Evolutionary conservation across 2,797 vertebrate species (phyloP), one percentile per base, ranked within the genome.

Genomic region (Acropternis orthonyx): DNA sequence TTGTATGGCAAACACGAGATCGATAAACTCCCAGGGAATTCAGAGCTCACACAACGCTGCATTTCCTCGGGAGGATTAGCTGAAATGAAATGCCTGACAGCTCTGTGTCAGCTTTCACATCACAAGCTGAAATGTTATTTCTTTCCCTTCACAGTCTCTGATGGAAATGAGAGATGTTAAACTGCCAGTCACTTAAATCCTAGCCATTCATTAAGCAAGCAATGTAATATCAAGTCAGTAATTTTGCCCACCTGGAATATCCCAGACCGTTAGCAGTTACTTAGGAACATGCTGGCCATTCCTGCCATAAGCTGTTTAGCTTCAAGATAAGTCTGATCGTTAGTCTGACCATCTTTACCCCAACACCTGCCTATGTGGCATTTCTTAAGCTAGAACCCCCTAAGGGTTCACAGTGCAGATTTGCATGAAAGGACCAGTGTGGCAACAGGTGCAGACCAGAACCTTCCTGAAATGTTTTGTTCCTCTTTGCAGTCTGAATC

Each of bases 171-270:
- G 75, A 88, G 79, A 84, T 44, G 10, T 76, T 67, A 58, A 94
- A 52, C 69, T 96, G 90, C 82, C 93, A 79, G 86, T 93, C 85
- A 59, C 49, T 81, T 85, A 83, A 66, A 79, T 76, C 69, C 85
- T 75, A 90, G 65, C 49, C 84, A 85, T 89, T 96, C 48, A 71
- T 97, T 96, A 96, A 74, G 48, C 51, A 88, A 92, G 80, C 85
- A 89, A 41, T 26, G 19, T 68, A 82, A 11, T 9, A 92, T 85
- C 48, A 89, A 67, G 63, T 84, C 68, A 74, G 75, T 86, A 59
- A 83, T 89, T 96, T 81, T 80, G 43, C 52, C 71, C 10, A 4
- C 55, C 66, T 79, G 55, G 28, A 83, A 89, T 92, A 92, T 86
- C 51, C 59, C 75, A 30, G 37, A 68, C 43, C 7, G 3, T 80